A percentile compares a stretch with the other conserved stretches of the same genome.
phyloP scores from a whole-genome alignment of 2,113 vertebrate species.

The Canis aureus region DNA sequence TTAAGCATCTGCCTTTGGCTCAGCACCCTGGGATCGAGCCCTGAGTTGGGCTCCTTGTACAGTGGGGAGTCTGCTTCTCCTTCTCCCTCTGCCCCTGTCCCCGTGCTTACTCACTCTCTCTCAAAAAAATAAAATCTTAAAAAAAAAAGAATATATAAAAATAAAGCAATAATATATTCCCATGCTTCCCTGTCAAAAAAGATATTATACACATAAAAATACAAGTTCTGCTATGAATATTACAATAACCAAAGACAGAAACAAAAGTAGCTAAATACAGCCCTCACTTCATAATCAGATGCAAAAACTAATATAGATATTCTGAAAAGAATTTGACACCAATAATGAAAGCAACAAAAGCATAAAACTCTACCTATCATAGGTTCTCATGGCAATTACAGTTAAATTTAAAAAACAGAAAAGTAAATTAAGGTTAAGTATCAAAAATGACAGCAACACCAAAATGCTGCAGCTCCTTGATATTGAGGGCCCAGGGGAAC shows the following conservation, averaged over 20 bases:
- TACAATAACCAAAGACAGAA: background rate
- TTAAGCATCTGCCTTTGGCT: background rate
- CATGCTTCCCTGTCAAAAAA: background rate
- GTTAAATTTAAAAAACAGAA: background rate
- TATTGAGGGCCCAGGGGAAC: background rate
- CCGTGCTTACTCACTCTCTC: too few species aligned
- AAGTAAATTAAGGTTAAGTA: background rate
- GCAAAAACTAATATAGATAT: background rate
- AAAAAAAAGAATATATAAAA: background rate
- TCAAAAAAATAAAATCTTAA: background rate
- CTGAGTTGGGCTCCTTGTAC: background rate
- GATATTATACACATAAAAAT: background rate
- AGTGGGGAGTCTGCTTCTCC: background rate
- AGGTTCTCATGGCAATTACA: background rate
- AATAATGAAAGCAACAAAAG: slow-evolving; percentile 35
- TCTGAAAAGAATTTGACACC: background rate
- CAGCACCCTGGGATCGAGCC: background rate
- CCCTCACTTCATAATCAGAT: background rate
- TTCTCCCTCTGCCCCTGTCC: too few species aligned
- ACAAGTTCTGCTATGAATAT: background rate
- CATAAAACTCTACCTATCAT: background rate
- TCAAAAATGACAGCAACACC: background rate
- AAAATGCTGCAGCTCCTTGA: background rate
- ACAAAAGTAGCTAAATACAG: background rate
- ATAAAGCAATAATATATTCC: background rate